phyloP scores from a whole-genome alignment of 2,888 invertebrate genomes.

The Chirona hameri region DNA sequence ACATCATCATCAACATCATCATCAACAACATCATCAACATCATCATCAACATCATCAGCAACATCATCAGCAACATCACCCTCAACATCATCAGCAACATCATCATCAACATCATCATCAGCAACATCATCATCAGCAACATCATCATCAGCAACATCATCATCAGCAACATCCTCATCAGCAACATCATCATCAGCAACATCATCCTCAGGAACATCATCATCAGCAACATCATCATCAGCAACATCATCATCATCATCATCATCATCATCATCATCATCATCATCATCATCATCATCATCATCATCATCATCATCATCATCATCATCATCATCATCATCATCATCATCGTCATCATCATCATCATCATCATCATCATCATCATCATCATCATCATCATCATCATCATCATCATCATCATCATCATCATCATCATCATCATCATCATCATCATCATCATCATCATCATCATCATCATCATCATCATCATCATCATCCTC shows the following conservation, averaged over 20 bases:
- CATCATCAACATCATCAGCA: constrained; percentile 8
- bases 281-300: constrained; percentile 22
- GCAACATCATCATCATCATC: constrained; percentile 11
- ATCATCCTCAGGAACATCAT: no score
- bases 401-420: constrained; percentile 22
- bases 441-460: constrained; percentile 22
- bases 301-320: constrained; percentile 22
- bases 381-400: constrained; percentile 22
- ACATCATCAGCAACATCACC: no score
- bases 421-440: constrained; percentile 22
- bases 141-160: no score
- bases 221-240: no score
- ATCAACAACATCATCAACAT: constrained; percentile 1
- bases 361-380: constrained; percentile 22
- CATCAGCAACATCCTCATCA: no score
- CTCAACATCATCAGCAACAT: no score
- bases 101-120: no score
- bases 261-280: constrained; percentile 22
- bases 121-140: no score
- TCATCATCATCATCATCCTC: no score
- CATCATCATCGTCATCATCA: constrained; percentile 22
- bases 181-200: no score
- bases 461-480: no score
- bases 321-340: constrained; percentile 22
- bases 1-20: constrained; percentile 7